Evolutionary conservation across 2,888 invertebrate species (phyloP).

Genomic region (Dynastes maya): DNA sequence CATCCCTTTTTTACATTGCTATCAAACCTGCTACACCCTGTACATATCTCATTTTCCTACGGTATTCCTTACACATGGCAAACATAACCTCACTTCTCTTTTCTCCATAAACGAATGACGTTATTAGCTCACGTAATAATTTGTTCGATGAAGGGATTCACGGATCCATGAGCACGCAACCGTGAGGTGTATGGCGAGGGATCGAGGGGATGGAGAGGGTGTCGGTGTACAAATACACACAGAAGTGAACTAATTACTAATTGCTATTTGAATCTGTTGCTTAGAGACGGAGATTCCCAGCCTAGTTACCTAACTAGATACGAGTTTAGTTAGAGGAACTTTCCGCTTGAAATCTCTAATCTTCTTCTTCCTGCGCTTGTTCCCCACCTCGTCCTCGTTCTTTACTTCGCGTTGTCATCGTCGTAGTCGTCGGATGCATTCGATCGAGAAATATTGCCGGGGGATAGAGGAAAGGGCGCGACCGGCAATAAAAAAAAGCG

Average conservation of each 20-base stretch:
- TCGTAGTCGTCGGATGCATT: constrained; percentile 41
- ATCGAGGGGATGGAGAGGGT: constrained; percentile 52
- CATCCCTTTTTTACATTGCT: no score
- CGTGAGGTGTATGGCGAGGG: background rate
- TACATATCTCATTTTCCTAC: background rate
- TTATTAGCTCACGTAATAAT: constrained; percentile 58
- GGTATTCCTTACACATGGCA: background rate
- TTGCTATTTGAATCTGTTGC: constrained; percentile 67
- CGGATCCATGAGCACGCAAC: constrained; percentile 33
- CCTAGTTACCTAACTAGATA: constrained; percentile 52
- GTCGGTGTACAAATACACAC: constrained; percentile 64
- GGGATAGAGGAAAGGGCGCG: constrained; percentile 33
- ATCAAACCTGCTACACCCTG: background rate
- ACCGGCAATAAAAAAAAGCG: constrained; percentile 15
- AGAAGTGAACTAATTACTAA: constrained; percentile 69
- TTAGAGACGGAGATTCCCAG: constrained; percentile 64
- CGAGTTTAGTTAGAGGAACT: constrained; percentile 15
- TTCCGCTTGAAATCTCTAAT: constrained; percentile 33
- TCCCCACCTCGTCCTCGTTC: no score
- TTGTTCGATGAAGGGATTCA: constrained; percentile 44
- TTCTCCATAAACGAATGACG: constrained; percentile 55
- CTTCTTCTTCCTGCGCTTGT: background rate
- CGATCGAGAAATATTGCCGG: constrained; percentile 49
- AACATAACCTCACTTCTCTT: constrained; percentile 39
- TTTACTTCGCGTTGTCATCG: background rate